Base-by-base conservation (phyloP, 2,888 invertebrate species). In the Carcina quercana region DNA sequence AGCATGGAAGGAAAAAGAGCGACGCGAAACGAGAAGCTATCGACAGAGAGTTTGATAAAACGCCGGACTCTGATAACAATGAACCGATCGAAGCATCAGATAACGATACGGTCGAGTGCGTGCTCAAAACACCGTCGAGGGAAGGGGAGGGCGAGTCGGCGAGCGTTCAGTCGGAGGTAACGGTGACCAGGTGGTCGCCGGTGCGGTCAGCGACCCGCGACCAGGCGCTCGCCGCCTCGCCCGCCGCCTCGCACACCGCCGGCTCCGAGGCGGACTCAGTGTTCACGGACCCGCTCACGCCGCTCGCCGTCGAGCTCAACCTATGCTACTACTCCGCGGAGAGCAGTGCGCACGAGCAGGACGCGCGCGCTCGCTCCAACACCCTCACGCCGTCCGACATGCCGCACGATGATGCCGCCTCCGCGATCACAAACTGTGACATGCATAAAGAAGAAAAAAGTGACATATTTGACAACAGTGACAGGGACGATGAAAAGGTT, bases 251-350 rank as follows among this genome's bases (percentile, higher is more conserved):
- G 46, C 86, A 84, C 47, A 86, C 82, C 56, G 85, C 79, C 58
- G 86, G 84, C 43, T 90, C 91, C 50, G 89, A 86, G 54, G 89
- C 90, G 43, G 91, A 90, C 68, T 91, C 92, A 59, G 88, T 91
- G 67, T 92, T 92, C 79, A 91, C 91, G 49, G 92, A 92, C 69
- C 89, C 91, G 48, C 79, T 87, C 48, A 86, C 87, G 64, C 87
- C 87, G 59, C 84, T 85, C 53, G 88, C 86, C 43, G 85, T 87
- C 48, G 88, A 89, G 68, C 83, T 86, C 59, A 88, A 88, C 80
- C 86, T 86, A 74, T 87, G 87, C 61, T 87, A 87, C 63, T 85
- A 85, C 66, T 87, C 87, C 44, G 88, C 87, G 43, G 88, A 88
- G 61, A 87, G 86, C 61, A 78, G 79, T 56, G 71, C 76, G 43